Percentiles rank a stretch among this genome's conserved stretches.
These are phyloP conservation scores for Drosophila fungiperda DNA, from an alignment of 2,888 invertebrate genomes.

Conservation along the genomic window DNA sequence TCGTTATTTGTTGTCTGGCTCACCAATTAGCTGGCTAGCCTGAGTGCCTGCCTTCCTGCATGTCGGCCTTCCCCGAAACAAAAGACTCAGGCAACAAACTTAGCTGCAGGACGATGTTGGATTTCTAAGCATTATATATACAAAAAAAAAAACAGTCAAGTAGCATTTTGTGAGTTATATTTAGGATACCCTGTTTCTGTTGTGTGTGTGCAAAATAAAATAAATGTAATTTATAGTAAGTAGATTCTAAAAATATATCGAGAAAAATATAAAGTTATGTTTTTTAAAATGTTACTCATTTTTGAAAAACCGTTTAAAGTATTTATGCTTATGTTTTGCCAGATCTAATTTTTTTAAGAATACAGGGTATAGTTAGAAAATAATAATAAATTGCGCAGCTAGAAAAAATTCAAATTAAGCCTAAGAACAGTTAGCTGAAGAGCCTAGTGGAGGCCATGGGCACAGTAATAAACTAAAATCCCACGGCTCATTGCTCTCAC, in stretches of 20 bases:
- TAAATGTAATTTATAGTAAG: not conserved
- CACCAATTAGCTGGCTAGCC: constrained; percentile 72
- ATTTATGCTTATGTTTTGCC: not conserved
- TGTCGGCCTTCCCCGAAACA: constrained; percentile 13
- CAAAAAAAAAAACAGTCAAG: not conserved
- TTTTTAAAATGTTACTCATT: not conserved
- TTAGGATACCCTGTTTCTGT: constrained; percentile 3
- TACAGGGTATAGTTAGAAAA: not conserved
- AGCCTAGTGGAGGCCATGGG: not conserved
- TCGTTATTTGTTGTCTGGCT: constrained; percentile 79
- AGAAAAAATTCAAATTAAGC: constrained; percentile 16
- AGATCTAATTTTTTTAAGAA: no score
- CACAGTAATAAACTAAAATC: constrained; percentile 44
- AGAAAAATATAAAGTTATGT: not conserved
- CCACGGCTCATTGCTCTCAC: constrained; percentile 20
- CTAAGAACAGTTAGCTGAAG: constrained; percentile 14
- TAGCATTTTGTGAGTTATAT: not conserved
- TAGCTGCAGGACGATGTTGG: constrained; percentile 17
- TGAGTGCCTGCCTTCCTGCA: constrained; percentile 17
- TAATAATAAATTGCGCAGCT: constrained; percentile 5
- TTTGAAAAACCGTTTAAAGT: not conserved
- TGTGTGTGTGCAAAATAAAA: not conserved
- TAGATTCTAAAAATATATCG: not conserved
- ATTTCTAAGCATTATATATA: constrained; percentile 31
- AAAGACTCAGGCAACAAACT: constrained; percentile 58